A percentile compares a stretch with the other conserved stretches of the same genome.
phyloP scores from a whole-genome alignment of 2,888 invertebrate species.

The Lissonota sp. region DNA sequence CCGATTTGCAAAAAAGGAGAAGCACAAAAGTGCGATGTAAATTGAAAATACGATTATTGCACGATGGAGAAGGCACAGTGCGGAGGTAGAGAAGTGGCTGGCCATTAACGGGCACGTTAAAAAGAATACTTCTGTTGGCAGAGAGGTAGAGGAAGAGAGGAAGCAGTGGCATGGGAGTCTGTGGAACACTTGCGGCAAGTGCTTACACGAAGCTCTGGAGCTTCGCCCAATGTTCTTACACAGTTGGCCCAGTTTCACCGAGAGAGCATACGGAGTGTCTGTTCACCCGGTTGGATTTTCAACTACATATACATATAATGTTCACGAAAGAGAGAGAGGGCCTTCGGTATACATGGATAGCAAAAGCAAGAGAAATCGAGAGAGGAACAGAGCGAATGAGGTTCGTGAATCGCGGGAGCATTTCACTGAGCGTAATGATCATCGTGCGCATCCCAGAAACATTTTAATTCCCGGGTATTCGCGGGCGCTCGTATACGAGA shows the following conservation, averaged over 20 bases:
- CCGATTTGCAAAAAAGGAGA: slow-evolving; percentile 50
- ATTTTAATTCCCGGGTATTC: slow-evolving; percentile 62
- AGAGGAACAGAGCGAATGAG: slow-evolving; percentile 39
- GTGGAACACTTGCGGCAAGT: slow-evolving; percentile 65
- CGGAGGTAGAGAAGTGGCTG: slow-evolving; percentile 47
- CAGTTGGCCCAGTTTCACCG: slow-evolving; percentile 64
- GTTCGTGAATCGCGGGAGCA: slow-evolving; percentile 55
- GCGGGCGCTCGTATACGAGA: slow-evolving; percentile 43
- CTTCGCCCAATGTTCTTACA: slow-evolving; percentile 66
- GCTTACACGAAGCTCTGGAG: slow-evolving; percentile 66
- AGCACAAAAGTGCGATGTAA: slow-evolving; percentile 46
- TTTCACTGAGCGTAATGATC: slow-evolving; percentile 65
- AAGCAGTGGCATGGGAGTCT: slow-evolving; percentile 31
- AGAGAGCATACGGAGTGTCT: slow-evolving; percentile 49
- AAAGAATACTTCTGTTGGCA: slow-evolving; percentile 52
- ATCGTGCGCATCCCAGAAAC: slow-evolving; percentile 61
- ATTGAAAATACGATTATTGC: slow-evolving; percentile 62
- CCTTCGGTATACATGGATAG: too few species aligned
- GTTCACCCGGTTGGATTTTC: slow-evolving; percentile 61
- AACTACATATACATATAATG: slow-evolving; percentile 38
- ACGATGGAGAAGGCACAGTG: slow-evolving; percentile 37
- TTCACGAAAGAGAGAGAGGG: background rate
- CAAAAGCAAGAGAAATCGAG: background rate
- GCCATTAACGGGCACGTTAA: slow-evolving; percentile 61
- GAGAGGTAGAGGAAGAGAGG: slow-evolving; percentile 2